phyloP scores from a whole-genome alignment of 2,113 vertebrate genomes.

The Orcinus orca region DNA sequence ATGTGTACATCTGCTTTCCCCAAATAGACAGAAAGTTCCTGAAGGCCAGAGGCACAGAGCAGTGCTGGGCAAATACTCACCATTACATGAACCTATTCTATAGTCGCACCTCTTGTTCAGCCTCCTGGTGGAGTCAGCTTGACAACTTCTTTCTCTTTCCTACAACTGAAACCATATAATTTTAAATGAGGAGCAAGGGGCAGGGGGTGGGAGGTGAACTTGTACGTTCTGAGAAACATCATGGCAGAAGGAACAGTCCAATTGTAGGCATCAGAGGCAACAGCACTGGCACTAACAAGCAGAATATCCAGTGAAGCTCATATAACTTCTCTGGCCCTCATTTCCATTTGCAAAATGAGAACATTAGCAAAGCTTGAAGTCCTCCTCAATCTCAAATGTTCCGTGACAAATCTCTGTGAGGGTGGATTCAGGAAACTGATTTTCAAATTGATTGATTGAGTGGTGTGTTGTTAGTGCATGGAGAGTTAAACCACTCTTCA shows the following conservation, averaged over 20 bases:
- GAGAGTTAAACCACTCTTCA: slow-evolving; percentile 43
- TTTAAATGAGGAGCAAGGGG: not conserved
- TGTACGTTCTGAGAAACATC: not conserved
- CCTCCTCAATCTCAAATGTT: not conserved
- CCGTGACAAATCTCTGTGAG: slow-evolving; percentile 40
- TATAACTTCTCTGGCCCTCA: not conserved
- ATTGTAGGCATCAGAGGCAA: accelerated
- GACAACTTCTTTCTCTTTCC: not conserved
- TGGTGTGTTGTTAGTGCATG: not conserved
- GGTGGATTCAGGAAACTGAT: slow-evolving; percentile 43
- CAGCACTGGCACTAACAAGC: not conserved
- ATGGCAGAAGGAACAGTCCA: not conserved
- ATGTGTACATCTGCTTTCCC: not conserved
- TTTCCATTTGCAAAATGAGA: slow-evolving; percentile 33
- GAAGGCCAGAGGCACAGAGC: not conserved
- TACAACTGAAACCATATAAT: not conserved
- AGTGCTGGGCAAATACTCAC: not conserved
- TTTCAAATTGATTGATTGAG: slow-evolving; percentile 42
- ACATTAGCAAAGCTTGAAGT: not conserved
- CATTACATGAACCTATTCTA: not conserved
- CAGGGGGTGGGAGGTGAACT: not conserved
- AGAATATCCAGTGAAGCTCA: not conserved
- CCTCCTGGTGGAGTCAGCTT: not conserved
- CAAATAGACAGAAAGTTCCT: not conserved
- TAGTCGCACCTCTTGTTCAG: not conserved